Percentiles rank a stretch among this genome's conserved stretches.
Evolutionary conservation across 2,113 vertebrate genomes (phyloP).

Genomic region (Cottus gobio): DNA sequence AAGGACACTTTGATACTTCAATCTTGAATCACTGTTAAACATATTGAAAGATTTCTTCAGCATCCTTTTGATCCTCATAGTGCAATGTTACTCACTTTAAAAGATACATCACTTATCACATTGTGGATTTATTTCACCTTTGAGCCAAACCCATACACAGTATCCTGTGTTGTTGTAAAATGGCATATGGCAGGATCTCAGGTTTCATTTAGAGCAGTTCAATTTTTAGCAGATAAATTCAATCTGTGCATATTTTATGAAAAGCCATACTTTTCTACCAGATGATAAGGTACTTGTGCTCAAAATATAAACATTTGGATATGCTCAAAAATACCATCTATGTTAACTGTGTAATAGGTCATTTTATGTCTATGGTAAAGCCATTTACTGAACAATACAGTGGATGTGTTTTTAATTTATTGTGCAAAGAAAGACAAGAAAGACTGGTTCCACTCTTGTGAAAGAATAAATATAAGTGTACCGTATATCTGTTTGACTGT

Average conservation of each 20-base stretch:
- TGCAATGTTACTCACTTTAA: conserved; percentile 11
- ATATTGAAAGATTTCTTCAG: conserved; percentile 14
- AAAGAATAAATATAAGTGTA: conserved; percentile 41
- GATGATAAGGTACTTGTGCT: conserved; percentile 34
- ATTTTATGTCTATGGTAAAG: conserved; percentile 34
- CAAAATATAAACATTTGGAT: conserved; percentile 44
- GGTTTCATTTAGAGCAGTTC: conserved; percentile 47
- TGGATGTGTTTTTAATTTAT: conserved; percentile 77
- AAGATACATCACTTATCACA: neutral
- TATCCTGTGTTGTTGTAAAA: conserved; percentile 1
- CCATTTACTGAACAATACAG: conserved; percentile 46
- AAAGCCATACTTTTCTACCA: conserved; percentile 62
- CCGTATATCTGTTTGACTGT: conserved; percentile 63
- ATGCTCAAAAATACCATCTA: conserved; percentile 18
- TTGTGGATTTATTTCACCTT: conserved; percentile 9
- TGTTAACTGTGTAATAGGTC: conserved; percentile 6
- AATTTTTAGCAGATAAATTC: conserved; percentile 13
- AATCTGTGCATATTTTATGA: conserved; percentile 30
- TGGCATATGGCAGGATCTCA: conserved; percentile 59
- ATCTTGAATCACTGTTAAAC: neutral
- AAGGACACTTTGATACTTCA: neutral
- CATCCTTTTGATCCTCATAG: neutral
- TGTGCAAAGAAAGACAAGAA: conserved; percentile 45
- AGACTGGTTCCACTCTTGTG: conserved; percentile 51
- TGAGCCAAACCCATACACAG: conserved; percentile 19